Evolutionary conservation across 1,140 invertebrate genomes (phyloP).

Genomic region (Conus ventricosus): DNA sequence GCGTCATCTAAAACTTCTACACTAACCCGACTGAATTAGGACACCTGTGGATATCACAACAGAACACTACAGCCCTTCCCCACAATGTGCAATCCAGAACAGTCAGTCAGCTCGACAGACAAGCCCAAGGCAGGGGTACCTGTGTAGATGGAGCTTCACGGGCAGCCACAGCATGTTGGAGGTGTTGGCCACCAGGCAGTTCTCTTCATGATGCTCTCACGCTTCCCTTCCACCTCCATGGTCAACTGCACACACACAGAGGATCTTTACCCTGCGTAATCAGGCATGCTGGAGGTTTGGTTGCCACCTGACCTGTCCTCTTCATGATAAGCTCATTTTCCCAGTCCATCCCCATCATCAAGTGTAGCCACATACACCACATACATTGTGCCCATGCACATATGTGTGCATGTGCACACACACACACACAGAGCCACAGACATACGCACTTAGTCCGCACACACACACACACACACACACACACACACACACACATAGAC

Average conservation of each 20-base stretch:
- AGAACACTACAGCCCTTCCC: no score
- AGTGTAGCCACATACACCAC: neutral
- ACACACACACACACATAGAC: no score
- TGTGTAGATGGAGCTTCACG: slow-evolving; percentile 99
- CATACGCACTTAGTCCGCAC: neutral
- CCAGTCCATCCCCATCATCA: neutral
- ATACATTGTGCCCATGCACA: neutral
- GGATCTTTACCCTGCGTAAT: no score
- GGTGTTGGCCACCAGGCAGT: slow-evolving; percentile 99
- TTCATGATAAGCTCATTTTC: no score
- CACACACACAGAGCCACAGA: neutral
- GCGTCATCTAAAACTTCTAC: no score
- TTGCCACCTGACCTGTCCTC: no score
- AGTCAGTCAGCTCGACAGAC: no score
- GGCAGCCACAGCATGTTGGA: slow-evolving; percentile 99
- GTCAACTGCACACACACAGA: slow-evolving; percentile 79
- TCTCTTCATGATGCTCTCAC: slow-evolving; percentile 99
- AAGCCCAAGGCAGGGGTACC: slow-evolving; percentile 76
- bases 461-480: neutral
- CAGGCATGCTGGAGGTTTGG: no score
- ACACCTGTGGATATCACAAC: no score
- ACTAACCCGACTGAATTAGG: no score
- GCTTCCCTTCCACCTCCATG: slow-evolving; percentile 95
- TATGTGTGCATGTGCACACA: neutral
- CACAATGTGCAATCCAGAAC: neutral